Conservation (phyloP, 2,888 invertebrate species). For the Polylopha cassiicola region DNA sequence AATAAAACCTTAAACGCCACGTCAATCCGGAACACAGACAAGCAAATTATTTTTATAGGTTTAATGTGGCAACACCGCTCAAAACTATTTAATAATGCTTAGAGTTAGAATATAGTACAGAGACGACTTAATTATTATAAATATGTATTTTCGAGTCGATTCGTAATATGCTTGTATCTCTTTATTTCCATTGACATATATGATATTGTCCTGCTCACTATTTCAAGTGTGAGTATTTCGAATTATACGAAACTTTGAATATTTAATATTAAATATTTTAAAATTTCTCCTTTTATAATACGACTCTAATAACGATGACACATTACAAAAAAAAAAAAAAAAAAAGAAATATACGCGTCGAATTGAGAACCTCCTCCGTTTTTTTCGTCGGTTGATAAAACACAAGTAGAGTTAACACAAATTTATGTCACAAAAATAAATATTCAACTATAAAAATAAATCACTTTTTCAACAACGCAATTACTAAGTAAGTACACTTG, state of each 20-base stretch:
- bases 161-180: too few species aligned
- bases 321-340: neutral
- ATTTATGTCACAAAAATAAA: constrained; percentile 19
- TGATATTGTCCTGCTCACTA: too few species aligned
- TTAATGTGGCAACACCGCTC: too few species aligned
- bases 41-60: too few species aligned
- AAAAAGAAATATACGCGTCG: neutral
- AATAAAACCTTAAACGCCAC: too few species aligned
- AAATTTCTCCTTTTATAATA: constrained; percentile 9
- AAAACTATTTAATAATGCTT: too few species aligned
- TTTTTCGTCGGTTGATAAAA: constrained; percentile 8
- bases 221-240: too few species aligned
- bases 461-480: constrained; percentile 17
- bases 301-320: neutral
- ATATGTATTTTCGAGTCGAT: too few species aligned
- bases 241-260: constrained; percentile 6
- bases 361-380: too few species aligned
- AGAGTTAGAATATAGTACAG: too few species aligned
- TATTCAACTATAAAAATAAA: constrained; percentile 20
- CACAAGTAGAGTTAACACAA: constrained; percentile 2
- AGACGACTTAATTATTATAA: constrained; percentile 24
- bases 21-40: too few species aligned
- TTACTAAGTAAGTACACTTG: constrained; percentile 22
- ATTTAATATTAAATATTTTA: constrained; percentile 18
- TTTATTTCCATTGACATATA: too few species aligned